phyloP scores from a whole-genome alignment of 2,797 vertebrate genomes.

The Dendrocincla fuliginosa region DNA sequence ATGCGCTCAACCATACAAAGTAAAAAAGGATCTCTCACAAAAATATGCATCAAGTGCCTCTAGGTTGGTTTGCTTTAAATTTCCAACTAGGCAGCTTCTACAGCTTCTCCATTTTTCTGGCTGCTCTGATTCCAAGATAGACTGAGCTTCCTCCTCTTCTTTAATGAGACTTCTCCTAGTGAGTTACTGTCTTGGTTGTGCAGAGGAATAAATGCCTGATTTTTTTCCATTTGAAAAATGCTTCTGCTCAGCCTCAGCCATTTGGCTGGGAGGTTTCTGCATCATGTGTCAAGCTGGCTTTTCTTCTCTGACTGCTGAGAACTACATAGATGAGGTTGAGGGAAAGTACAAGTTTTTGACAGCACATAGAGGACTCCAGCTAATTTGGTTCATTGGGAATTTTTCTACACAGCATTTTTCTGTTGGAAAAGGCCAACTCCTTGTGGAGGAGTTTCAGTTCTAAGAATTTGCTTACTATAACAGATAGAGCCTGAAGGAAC shows the following conservation, averaged over 20 bases:
- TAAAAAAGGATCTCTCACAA: neutral
- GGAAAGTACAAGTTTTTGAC: conserved; percentile 18
- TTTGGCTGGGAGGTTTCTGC: neutral
- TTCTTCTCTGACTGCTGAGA: neutral
- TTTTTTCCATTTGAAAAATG: neutral
- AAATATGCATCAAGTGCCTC: neutral
- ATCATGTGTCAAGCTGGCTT: neutral
- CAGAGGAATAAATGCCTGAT: neutral
- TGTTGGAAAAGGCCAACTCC: neutral
- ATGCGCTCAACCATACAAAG: neutral
- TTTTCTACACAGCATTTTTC: conserved; percentile 4
- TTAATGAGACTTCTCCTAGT: neutral
- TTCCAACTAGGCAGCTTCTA: neutral
- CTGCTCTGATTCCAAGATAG: neutral
- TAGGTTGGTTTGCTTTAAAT: neutral
- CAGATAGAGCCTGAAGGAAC: neutral
- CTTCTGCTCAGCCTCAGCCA: neutral
- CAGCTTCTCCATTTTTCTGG: neutral
- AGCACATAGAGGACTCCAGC: neutral
- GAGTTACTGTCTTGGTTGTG: neutral
- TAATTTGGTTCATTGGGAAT: neutral
- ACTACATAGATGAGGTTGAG: neutral
- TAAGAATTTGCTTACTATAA: neutral
- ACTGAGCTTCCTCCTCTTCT: neutral
- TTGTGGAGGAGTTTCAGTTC: neutral